Percentiles rank a stretch among this genome's conserved stretches.
phyloP scores from a whole-genome alignment of 2,797 vertebrate species.

The Sciaenops ocellatus region DNA sequence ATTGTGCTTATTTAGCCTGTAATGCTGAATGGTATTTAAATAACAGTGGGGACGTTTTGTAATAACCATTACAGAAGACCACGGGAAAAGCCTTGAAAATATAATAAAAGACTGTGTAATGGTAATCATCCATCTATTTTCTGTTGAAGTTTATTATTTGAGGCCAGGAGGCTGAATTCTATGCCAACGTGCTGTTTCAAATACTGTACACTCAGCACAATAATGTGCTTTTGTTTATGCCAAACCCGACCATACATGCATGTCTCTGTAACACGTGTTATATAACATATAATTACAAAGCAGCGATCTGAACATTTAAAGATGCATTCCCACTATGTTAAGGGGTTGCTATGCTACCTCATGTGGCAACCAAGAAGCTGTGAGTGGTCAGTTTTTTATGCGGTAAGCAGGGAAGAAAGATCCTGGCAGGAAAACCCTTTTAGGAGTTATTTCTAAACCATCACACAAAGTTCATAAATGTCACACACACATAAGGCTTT shows the following conservation, averaged over 20 bases:
- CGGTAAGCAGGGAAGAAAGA: constrained; percentile 7
- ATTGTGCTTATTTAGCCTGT: not conserved
- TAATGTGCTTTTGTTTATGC: constrained; percentile 33
- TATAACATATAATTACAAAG: constrained; percentile 51
- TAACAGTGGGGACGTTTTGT: not conserved
- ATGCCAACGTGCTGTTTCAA: not conserved
- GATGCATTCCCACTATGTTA: constrained; percentile 29
- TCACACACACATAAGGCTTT: constrained; percentile 6
- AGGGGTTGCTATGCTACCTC: constrained; percentile 32
- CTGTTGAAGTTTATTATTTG: constrained; percentile 9
- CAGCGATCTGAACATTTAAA: constrained; percentile 37
- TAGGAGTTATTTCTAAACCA: constrained; percentile 47
- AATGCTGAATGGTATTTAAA: not conserved
- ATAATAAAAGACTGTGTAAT: not conserved
- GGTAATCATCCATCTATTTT: constrained; percentile 2
- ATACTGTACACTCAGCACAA: not conserved
- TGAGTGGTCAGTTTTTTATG: constrained; percentile 20
- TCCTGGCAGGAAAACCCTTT: constrained; percentile 57
- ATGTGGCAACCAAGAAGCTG: constrained; percentile 41
- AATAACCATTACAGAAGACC: not conserved
- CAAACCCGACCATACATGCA: constrained; percentile 22
- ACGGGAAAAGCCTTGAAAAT: not conserved
- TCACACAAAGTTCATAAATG: constrained; percentile 39
- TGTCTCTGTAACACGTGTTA: constrained; percentile 36
- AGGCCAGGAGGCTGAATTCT: constrained; percentile 22